Percentiles rank a stretch among this genome's conserved stretches.
Conservation (phyloP, 2,888 invertebrate genomes). For the Lamproptera curius region DNA sequence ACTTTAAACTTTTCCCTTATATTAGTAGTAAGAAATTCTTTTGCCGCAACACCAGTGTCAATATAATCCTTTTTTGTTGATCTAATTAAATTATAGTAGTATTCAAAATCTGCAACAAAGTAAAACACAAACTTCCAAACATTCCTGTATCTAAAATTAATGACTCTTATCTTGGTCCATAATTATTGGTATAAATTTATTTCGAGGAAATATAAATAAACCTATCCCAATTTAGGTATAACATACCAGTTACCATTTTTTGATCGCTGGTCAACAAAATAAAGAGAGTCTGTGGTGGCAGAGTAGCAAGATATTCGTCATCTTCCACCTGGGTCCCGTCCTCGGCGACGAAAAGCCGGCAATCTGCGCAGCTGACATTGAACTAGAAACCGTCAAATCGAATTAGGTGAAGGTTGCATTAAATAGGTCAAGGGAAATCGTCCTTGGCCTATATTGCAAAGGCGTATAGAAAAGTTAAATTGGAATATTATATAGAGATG, state of each 20-base stretch:
- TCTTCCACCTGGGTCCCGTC: constrained; percentile 86
- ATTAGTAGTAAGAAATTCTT: constrained; percentile 85
- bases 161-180: too few species aligned
- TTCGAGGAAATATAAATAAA: too few species aligned
- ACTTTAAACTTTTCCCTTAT: constrained; percentile 70
- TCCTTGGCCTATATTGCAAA: constrained; percentile 50
- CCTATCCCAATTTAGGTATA: constrained; percentile 11
- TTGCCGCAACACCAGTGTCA: constrained; percentile 83
- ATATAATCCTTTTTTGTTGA: constrained; percentile 83
- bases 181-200: too few species aligned
- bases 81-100: constrained; percentile 83
- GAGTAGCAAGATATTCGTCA: constrained; percentile 86
- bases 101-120: constrained; percentile 81
- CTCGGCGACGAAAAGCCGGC: constrained; percentile 76
- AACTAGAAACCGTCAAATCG: constrained; percentile 51
- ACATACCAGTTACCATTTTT: constrained; percentile 79
- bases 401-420: constrained; percentile 50
- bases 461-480: constrained; percentile 2
- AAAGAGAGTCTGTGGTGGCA: constrained; percentile 86
- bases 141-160: too few species aligned
- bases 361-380: constrained; percentile 66
- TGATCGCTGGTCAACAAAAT: constrained; percentile 75
- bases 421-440: constrained; percentile 33
- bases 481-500: too few species aligned
- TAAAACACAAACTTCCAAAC: too few species aligned